These are phyloP conservation scores for Drosophila tristis DNA, from an alignment of 1,140 invertebrate genomes.

Conservation along the genomic window DNA sequence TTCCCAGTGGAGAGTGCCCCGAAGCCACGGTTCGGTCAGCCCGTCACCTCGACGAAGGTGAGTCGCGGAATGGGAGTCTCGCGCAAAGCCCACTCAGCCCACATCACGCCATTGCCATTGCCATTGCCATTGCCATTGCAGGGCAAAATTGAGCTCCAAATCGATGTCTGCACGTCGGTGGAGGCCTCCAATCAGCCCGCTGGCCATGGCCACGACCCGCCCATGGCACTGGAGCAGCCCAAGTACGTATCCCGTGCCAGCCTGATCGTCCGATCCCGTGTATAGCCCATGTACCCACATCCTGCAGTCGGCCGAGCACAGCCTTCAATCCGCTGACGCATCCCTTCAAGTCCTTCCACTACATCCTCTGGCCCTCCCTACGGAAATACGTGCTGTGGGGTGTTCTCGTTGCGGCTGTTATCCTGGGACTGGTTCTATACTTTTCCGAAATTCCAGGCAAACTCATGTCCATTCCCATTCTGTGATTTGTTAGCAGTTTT, in stretches of 20 bases:
- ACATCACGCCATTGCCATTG: too few relatives aligned
- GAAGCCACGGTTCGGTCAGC: background rate
- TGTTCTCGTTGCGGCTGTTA: conserved; percentile 20
- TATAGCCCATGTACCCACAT: background rate
- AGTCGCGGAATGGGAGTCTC: background rate
- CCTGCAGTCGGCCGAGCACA: conserved; percentile 86
- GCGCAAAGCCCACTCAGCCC: too few relatives aligned
- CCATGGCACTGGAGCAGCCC: conserved; percentile 86
- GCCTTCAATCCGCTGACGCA: conserved; percentile 87
- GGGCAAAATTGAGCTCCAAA: conserved; percentile 88
- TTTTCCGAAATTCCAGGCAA: conserved; percentile 48
- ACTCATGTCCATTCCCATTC: conserved; percentile 43
- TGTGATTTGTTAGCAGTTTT: conserved; percentile 15
- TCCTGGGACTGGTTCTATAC: conserved; percentile 44
- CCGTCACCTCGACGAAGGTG: conserved; percentile 8
- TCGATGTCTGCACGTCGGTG: conserved; percentile 86
- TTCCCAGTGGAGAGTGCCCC: conserved; percentile 87
- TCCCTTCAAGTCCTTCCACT: conserved; percentile 86
- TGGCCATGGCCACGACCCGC: conserved; percentile 87
- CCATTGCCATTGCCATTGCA: too few relatives aligned
- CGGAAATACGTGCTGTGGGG: conserved; percentile 72
- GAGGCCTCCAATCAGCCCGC: conserved; percentile 87
- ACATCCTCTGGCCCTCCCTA: conserved; percentile 85
- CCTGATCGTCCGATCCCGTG: too few relatives aligned
- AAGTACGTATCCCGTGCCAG: conserved; percentile 82